Evolutionary conservation across 2,888 invertebrate species (phyloP).

Genomic region (Myopa testacea): DNA sequence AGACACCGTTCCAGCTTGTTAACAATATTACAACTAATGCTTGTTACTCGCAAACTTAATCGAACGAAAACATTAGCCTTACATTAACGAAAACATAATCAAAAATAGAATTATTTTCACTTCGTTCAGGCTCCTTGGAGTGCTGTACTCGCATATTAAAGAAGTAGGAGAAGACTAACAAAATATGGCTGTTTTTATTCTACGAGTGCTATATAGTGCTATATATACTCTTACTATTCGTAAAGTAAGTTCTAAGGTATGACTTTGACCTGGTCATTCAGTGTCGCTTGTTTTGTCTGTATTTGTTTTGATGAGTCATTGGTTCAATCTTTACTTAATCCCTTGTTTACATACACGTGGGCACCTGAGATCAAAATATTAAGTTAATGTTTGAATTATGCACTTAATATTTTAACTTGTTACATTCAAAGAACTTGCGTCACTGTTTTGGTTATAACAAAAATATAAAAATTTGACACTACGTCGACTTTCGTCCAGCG

Average conservation of each 20-base stretch:
- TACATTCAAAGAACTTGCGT: constrained; percentile 31
- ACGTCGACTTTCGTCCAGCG: constrained; percentile 1
- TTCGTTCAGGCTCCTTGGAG: too few relatives aligned
- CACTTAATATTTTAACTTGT: constrained; percentile 43
- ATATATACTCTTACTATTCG: too few relatives aligned
- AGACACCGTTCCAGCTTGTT: constrained; percentile 8
- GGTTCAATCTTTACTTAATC: constrained; percentile 25
- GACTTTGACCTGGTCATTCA: neutral
- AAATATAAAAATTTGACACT: neutral
- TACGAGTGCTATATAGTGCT: neutral
- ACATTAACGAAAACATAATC: neutral
- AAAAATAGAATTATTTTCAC: neutral
- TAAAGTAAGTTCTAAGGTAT: neutral
- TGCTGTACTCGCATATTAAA: neutral
- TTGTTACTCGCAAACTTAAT: constrained; percentile 14
- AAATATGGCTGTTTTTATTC: constrained; percentile 13
- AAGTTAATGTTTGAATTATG: constrained; percentile 17
- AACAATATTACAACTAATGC: constrained; percentile 20
- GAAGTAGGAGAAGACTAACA: constrained; percentile 3
- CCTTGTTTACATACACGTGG: constrained; percentile 10
- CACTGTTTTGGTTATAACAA: neutral
- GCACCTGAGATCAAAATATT: constrained; percentile 45
- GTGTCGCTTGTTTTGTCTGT: neutral
- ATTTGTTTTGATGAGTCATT: constrained; percentile 15
- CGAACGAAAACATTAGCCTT: neutral